Evolutionary conservation across 92 coral and sea anemone species (phyloP).

Genomic region (Plumapathes pennacea): DNA sequence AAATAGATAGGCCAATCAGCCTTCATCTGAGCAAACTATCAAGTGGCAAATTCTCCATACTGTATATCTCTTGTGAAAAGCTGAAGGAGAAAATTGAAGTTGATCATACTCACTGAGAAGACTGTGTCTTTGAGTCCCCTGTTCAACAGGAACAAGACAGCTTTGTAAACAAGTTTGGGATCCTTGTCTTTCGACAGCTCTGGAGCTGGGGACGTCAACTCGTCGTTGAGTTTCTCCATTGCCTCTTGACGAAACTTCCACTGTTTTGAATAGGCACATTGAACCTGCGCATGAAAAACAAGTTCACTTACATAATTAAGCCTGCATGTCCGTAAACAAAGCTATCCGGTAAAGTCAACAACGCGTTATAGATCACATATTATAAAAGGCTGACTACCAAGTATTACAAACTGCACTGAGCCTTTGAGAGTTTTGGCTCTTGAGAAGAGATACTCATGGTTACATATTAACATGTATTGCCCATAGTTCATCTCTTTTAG

Average conservation of each 20-base stretch:
- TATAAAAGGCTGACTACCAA: too few relatives aligned
- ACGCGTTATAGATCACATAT: too few relatives aligned
- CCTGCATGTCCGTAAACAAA: too few relatives aligned
- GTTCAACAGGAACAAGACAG: constrained; percentile 73
- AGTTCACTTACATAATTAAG: neutral
- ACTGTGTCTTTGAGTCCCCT: constrained; percentile 94
- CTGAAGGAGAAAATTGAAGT: too few relatives aligned
- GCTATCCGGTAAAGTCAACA: neutral
- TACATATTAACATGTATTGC: too few relatives aligned
- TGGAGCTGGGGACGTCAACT: constrained; percentile 71
- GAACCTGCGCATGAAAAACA: constrained; percentile 56
- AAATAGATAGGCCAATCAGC: neutral
- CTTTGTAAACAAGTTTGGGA: constrained; percentile 74
- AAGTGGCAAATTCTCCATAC: neutral
- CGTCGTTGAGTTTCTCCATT: constrained; percentile 70
- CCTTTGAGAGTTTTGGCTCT: too few relatives aligned
- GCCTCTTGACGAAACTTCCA: constrained; percentile 97
- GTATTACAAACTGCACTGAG: too few relatives aligned
- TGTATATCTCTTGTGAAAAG: neutral
- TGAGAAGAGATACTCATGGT: too few relatives aligned
- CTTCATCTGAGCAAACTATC: neutral
- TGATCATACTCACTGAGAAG: constrained; percentile 86
- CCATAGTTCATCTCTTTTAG: too few relatives aligned
- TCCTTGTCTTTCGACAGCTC: constrained; percentile 81
- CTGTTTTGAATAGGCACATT: constrained; percentile 88